These are phyloP conservation scores for Campylorhamphus procurvoides DNA, from an alignment of 2,113 vertebrate genomes.

Conservation along the genomic window DNA sequence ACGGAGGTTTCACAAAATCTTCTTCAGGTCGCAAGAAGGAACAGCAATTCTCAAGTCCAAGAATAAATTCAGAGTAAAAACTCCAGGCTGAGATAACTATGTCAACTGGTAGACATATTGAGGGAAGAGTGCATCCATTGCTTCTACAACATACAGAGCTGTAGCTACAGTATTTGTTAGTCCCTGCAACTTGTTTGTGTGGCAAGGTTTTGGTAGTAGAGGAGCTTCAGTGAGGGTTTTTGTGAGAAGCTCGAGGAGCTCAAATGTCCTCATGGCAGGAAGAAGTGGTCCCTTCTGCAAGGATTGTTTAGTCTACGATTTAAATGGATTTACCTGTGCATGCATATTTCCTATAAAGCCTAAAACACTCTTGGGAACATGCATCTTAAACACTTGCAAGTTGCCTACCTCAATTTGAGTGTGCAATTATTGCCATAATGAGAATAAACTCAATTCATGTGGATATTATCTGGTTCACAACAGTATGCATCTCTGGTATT, in stretches of 20 bases:
- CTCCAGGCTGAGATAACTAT: background rate
- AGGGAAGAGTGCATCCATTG: background rate
- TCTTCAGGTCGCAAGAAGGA: background rate
- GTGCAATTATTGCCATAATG: background rate
- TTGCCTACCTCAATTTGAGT: background rate
- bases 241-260: background rate
- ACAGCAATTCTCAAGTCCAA: background rate
- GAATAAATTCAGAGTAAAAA: background rate
- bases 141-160: background rate
- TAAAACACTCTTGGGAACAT: background rate
- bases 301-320: background rate
- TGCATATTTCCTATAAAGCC: background rate
- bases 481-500: background rate
- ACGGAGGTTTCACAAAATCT: background rate
- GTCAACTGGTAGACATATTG: background rate
- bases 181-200: background rate
- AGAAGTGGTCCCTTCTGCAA: background rate
- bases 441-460: background rate
- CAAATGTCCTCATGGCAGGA: accelerated
- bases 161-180: background rate
- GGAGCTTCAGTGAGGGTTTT: background rate
- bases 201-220: background rate
- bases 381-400: background rate
- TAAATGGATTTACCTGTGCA: background rate
- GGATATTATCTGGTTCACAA: background rate